Base-by-base conservation (phyloP, 2,888 invertebrate species). In the Drosophila neotestacea region DNA sequence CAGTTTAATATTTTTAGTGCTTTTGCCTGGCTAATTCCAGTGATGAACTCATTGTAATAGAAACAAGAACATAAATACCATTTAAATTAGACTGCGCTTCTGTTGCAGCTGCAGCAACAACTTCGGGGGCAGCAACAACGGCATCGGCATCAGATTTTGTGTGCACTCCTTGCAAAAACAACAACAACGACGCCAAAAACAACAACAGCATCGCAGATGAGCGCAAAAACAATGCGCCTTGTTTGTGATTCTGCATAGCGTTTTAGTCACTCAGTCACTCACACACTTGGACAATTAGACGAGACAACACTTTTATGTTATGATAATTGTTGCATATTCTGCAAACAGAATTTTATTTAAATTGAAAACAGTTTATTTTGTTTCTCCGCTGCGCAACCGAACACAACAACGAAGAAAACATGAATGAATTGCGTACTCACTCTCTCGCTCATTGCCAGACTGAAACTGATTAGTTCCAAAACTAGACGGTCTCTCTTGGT, bases 41-140 rank as follows among this genome's bases (percentile, higher is more conserved):
- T 59, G 78, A 85, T 85, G 83, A 77, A 66, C 81, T 79, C 86
- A 84, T 63, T 70, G 71, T 44, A 50, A 58, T 42, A 48, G 51
- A 62, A 67, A 59, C 55, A 60, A 60, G 54, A 58, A 80, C 83
- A 56, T 22, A 22, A 22, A 22, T 60, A 85, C 85, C 85, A 73
- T 85, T 86, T 30, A 77, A 70, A 75, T 75, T 76, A n/a, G 56
- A 34, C 36, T 71, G 75, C 9, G 58, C 11, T 54, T 54, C 63
- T 64, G 70, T 64, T 61, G 71, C 46, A 41, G 41, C 10, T 28
- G 41, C 52, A 54, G 9, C 75, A 52, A 27, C 75, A 58, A 59
- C 70, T 59, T 64, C 71, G 34, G 65, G 55, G 34, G 61, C 69
- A 38, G 70, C 66, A n/a, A 52, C 44, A 7, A 59, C 81, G 48